These are phyloP conservation scores for Oncorhynchus gorbuscha DNA, from an alignment of 2,113 vertebrate species.

Conservation along the genomic window DNA sequence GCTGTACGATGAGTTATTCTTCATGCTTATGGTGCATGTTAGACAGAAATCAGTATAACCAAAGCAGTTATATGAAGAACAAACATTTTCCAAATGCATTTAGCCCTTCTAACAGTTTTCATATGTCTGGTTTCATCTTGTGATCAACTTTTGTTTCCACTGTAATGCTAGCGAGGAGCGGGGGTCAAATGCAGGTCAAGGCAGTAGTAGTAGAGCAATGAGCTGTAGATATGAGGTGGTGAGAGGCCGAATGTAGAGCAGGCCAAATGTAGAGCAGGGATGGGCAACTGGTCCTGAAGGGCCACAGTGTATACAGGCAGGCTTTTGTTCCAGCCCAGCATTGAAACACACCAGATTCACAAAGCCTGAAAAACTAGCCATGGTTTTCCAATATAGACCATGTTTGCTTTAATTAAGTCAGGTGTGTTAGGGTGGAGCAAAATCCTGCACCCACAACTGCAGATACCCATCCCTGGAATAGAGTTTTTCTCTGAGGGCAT, in stretches of 20 bases:
- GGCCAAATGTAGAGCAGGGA: neutral
- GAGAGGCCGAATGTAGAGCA: neutral
- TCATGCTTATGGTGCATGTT: neutral
- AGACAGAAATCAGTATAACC: neutral
- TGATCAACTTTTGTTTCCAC: too few relatives aligned
- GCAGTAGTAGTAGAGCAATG: neutral
- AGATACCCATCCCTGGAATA: too few relatives aligned
- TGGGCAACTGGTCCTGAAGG: too few relatives aligned
- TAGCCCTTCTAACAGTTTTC: neutral
- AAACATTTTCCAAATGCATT: neutral
- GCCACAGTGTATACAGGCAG: too few relatives aligned
- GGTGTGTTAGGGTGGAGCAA: too few relatives aligned
- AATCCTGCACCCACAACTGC: too few relatives aligned
- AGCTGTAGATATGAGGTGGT: neutral
- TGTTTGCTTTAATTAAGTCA: too few relatives aligned
- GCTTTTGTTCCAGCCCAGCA: too few relatives aligned
- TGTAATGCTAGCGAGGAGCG: neutral
- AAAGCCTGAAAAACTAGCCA: too few relatives aligned
- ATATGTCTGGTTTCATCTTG: too few relatives aligned
- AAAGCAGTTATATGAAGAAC: neutral
- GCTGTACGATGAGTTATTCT: conserved; percentile 35
- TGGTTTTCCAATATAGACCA: too few relatives aligned
- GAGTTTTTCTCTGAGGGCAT: neutral
- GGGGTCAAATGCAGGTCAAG: conserved; percentile 2
- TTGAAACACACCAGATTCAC: too few relatives aligned